Conservation (phyloP, 1,140 invertebrate genomes). For the Temnothorax nylanderi region DNA sequence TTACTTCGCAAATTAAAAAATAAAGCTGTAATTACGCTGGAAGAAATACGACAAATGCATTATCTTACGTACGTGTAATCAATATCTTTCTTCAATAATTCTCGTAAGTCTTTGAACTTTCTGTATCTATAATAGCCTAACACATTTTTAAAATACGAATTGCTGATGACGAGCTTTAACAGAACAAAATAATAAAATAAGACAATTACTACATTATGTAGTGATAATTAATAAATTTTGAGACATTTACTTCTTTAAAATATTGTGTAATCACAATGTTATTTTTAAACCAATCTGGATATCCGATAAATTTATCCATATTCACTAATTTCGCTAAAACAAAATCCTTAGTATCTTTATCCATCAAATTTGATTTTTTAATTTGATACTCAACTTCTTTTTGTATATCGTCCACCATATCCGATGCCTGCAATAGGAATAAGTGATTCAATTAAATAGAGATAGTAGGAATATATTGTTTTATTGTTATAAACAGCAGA, state of each 20-base stretch:
- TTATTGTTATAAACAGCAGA: not conserved
- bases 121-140: slow-evolving; percentile 26
- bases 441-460: not conserved
- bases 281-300: slow-evolving; percentile 65
- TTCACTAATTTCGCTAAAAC: slow-evolving; percentile 61
- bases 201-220: not conserved
- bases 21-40: not conserved
- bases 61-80: slow-evolving; percentile 27
- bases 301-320: slow-evolving; percentile 63
- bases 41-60: not conserved
- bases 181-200: slow-evolving; percentile 2
- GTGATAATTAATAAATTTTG: not conserved
- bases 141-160: slow-evolving; percentile 49
- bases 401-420: slow-evolving; percentile 71
- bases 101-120: slow-evolving; percentile 22
- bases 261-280: slow-evolving; percentile 44
- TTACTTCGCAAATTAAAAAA: not conserved
- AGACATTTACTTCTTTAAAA: slow-evolving; percentile 60
- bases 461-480: too few species aligned
- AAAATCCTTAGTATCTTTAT: slow-evolving; percentile 57
- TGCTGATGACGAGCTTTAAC: slow-evolving; percentile 30
- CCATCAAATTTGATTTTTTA: slow-evolving; percentile 60
- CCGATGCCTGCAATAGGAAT: slow-evolving; percentile 53
- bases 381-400: slow-evolving; percentile 65
- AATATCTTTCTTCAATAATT: not conserved